Evolutionary conservation across 2,888 invertebrate genomes (phyloP), one percentile per base, ranked within the genome.

Genomic region (Linnaemya vulpina): DNA sequence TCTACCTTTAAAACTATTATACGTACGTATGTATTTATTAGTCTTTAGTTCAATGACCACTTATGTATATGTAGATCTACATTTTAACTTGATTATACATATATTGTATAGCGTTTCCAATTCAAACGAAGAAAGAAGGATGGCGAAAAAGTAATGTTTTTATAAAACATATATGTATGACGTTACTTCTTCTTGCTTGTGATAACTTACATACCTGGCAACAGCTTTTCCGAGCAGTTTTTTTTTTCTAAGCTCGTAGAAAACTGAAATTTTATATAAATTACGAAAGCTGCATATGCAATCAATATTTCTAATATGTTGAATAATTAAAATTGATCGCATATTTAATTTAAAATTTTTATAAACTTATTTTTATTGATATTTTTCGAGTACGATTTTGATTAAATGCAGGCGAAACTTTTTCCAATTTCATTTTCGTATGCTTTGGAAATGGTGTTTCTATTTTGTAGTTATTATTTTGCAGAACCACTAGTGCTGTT

Each of bases 31-130:
- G 35, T 71, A 38, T 51, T 17, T 49, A 30, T 74, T 71, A 81
- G 79, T 65, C 75, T 85, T 85, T 78, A 79, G 85, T 82, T 85
- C 82, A 85, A 85, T 85, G 85, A 82, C 85, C 82, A 85, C 82
- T 79, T 82, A 63, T n/a, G n/a, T n/a, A n/a, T n/a, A 46, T n/a
- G 10, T 46, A 65, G n/a, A 11, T 5, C 30, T 30, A 30, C 30
- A 35, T 7, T 58, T 60, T 20, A 20, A 51, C 46, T 55, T 20
- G 17, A 13, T 30, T 68, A 60, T 63, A 55, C 3, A 22, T 25
- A 35, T 40, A 53, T 58, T 25, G 11, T 71, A 76, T 60, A 65
- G 46, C 55, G 65, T 65, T 65, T 79, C 38, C 71, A 51, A 15
- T 38, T 17, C 9, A 22, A 9, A 13, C 15, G 38, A 22, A 11